These are phyloP conservation scores for Drosophila ohnishii DNA, from an alignment of 1,140 invertebrate species.

Conservation along the genomic window DNA sequence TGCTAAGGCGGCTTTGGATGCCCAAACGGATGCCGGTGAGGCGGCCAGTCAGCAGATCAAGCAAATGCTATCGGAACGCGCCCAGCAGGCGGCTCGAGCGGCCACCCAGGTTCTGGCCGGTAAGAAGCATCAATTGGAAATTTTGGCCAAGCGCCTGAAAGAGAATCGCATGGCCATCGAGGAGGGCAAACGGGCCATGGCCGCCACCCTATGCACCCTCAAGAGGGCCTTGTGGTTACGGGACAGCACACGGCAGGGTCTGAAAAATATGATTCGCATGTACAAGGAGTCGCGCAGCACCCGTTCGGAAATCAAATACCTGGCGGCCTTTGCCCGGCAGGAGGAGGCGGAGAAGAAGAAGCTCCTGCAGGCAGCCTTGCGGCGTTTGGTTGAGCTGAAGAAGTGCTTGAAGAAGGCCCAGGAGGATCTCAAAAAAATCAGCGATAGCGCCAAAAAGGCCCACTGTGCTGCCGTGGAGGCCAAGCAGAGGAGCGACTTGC, in stretches of 20 bases:
- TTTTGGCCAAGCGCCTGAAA: constrained; percentile 2
- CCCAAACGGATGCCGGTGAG: constrained; percentile 13
- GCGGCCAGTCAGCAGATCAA: constrained; percentile 14
- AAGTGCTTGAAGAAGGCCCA: not conserved
- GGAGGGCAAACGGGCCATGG: constrained; percentile 6
- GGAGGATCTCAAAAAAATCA: not conserved
- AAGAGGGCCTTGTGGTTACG: not conserved
- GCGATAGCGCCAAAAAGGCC: constrained; percentile 19
- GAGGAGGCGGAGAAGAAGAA: constrained; percentile 14
- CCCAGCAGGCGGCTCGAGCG: constrained; percentile 31
- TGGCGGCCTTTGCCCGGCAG: not conserved
- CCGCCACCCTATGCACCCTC: not conserved
- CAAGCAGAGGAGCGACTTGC: constrained; percentile 8
- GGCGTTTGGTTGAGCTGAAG: constrained; percentile 5
- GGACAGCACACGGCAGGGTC: not conserved
- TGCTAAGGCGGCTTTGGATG: constrained; percentile 31
- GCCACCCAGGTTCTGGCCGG: constrained; percentile 24
- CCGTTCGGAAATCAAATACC: not conserved
- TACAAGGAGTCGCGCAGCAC: not conserved
- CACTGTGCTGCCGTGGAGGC: constrained; percentile 37
- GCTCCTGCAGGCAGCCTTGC: not conserved
- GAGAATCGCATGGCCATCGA: constrained; percentile 11
- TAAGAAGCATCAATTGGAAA: constrained; percentile 29
- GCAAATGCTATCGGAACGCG: constrained; percentile 27
- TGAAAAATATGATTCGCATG: constrained; percentile 12